These are phyloP conservation scores for Hypomecis punctinalis DNA, from an alignment of 2,888 invertebrate genomes.

Conservation along the genomic window DNA sequence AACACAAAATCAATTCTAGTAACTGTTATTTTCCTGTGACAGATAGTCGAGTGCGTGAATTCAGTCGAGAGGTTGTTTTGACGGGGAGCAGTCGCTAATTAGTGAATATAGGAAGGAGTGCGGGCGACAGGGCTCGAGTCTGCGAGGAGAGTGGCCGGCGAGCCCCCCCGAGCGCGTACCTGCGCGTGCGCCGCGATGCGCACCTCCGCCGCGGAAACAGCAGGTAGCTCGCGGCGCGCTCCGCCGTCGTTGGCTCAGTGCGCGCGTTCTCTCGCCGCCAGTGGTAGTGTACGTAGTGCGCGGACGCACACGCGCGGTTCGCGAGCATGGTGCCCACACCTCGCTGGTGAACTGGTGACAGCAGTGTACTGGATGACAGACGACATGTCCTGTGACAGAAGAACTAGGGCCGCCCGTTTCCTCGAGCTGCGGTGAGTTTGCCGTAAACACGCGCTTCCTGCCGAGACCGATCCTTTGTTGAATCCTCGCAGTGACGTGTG, in stretches of 20 bases:
- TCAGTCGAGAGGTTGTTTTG: conserved; percentile 52
- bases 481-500: conserved; percentile 75
- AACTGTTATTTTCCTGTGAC: conserved; percentile 18
- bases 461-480: conserved; percentile 69
- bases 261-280: conserved; percentile 83
- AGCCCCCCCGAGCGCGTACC: conserved; percentile 61
- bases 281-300: conserved; percentile 81
- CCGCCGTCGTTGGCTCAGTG: conserved; percentile 74
- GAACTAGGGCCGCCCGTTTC: conserved; percentile 81
- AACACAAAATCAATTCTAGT: conserved; percentile 5
- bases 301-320: conserved; percentile 69
- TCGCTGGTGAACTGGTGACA: conserved; percentile 76
- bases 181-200: conserved; percentile 81
- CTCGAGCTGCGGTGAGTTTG: conserved; percentile 84
- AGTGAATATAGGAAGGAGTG: conserved; percentile 26
- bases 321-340: conserved; percentile 75
- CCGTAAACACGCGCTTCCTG: conserved; percentile 73
- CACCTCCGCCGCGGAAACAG: conserved; percentile 78
- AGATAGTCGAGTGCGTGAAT: background rate
- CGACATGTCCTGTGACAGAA: conserved; percentile 84
- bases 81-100: conserved; percentile 47
- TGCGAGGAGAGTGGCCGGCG: conserved; percentile 57
- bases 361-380: conserved; percentile 68
- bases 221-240: conserved; percentile 71
- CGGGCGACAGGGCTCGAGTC: conserved; percentile 48